Evolutionary conservation across 2,888 invertebrate genomes (phyloP).

Genomic region (Mythimna pallens): DNA sequence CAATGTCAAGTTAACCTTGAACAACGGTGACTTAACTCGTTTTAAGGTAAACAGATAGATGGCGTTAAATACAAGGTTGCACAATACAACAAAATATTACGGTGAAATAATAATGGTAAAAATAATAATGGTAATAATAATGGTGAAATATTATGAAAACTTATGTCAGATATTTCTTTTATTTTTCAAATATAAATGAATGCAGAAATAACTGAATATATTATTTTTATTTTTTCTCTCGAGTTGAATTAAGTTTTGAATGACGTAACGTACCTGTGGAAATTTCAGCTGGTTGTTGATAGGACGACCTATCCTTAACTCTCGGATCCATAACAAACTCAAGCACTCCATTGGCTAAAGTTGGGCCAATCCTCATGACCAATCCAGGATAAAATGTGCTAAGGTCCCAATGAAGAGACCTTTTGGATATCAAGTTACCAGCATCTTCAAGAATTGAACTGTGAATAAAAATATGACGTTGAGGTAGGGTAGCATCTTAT

Average conservation of each 20-base stretch:
- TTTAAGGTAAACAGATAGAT: conserved; percentile 70
- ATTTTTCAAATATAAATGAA: no score
- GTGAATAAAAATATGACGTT: conserved; percentile 4
- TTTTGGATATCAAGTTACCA: conserved; percentile 92
- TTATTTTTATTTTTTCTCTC: no score
- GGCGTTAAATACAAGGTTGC: conserved; percentile 64
- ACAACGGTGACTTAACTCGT: conserved; percentile 59
- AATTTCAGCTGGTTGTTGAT: conserved; percentile 89
- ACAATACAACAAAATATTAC: neutral
- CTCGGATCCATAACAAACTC: conserved; percentile 94
- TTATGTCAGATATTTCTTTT: no score
- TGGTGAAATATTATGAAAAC: no score
- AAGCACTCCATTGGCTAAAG: conserved; percentile 93
- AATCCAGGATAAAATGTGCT: conserved; percentile 94
- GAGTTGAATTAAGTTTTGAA: neutral
- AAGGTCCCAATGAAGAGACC: conserved; percentile 94
- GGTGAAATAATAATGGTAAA: no score
- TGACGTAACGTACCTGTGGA: conserved; percentile 90
- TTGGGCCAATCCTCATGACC: conserved; percentile 94
- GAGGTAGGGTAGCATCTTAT: neutral
- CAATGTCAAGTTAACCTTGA: conserved; percentile 63
- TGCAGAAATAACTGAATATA: no score
- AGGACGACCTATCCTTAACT: conserved; percentile 87
- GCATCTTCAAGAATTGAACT: conserved; percentile 93
- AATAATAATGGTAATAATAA: no score